A percentile compares a stretch with the other conserved stretches of the same genome.
phyloP scores from a whole-genome alignment of 1,140 invertebrate species.

The Orius laevigatus region DNA sequence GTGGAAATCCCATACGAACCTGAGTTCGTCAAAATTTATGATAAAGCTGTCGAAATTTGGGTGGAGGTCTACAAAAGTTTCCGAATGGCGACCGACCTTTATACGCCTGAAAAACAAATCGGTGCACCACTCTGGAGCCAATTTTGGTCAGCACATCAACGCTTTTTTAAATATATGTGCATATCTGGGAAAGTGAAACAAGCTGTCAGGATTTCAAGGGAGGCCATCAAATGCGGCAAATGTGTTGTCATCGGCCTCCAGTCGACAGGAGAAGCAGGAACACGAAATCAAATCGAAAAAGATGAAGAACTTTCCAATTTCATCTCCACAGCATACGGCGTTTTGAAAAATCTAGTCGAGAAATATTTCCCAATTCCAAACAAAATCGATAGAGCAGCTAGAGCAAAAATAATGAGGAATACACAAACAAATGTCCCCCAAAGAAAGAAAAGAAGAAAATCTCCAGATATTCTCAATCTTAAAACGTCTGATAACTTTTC shows the following conservation, averaged over 20 bases:
- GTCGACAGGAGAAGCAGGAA: constrained; percentile 93
- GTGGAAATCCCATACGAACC: constrained; percentile 82
- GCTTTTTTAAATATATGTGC: constrained; percentile 99
- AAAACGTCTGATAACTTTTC: constrained; percentile 34
- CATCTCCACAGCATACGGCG: constrained; percentile 96
- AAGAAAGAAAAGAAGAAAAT: constrained; percentile 26
- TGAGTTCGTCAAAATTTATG: constrained; percentile 80
- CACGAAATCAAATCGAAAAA: constrained; percentile 85
- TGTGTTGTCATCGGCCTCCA: constrained; percentile 98
- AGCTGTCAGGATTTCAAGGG: constrained; percentile 43
- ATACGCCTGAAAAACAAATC: constrained; percentile 77
- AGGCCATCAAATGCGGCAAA: constrained; percentile 90
- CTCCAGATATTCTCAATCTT: constrained; percentile 38
- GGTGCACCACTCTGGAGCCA: constrained; percentile 92
- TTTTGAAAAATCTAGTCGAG: constrained; percentile 85
- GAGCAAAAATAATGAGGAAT: constrained; percentile 21
- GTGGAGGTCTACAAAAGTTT: constrained; percentile 88
- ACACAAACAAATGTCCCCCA: constrained; percentile 27
- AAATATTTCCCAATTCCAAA: constrained; percentile 94
- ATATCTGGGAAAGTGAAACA: constrained; percentile 91
- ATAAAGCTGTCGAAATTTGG: constrained; percentile 89
- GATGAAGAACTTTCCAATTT: constrained; percentile 94
- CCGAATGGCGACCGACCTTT: constrained; percentile 79
- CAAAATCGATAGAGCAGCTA: constrained; percentile 55
- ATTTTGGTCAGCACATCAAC: constrained; percentile 98